These are phyloP conservation scores for Shargacucullia verbasci DNA, from an alignment of 2,888 invertebrate genomes.

Conservation along the genomic window DNA sequence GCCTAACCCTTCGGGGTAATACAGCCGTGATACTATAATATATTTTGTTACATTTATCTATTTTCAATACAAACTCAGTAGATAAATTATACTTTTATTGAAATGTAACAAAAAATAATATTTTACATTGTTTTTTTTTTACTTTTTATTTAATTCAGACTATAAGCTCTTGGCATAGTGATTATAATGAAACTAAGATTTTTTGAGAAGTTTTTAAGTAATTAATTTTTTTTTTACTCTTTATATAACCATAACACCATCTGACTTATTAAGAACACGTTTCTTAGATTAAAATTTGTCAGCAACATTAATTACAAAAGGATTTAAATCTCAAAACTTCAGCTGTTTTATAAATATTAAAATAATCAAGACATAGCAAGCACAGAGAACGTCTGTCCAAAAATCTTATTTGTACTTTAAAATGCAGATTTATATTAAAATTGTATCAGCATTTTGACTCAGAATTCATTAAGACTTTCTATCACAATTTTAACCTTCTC, in stretches of 20 bases:
- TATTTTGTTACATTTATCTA: too few relatives aligned
- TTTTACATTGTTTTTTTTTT: too few relatives aligned
- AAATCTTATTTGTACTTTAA: conserved; percentile 18
- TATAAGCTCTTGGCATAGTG: too few relatives aligned
- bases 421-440: conserved; percentile 16
- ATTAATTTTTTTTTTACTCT: too few relatives aligned
- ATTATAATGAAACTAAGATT: conserved; percentile 13
- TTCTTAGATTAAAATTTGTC: neutral
- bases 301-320: conserved; percentile 26
- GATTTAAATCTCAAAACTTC: conserved; percentile 21
- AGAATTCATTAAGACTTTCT: conserved; percentile 26
- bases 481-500: conserved; percentile 25
- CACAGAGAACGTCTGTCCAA: conserved; percentile 16
- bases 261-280: neutral
- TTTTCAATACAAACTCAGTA: too few relatives aligned
- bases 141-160: too few relatives aligned
- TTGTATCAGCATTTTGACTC: conserved; percentile 26
- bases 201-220: neutral
- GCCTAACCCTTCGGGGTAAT: too few relatives aligned
- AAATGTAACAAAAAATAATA: too few relatives aligned
- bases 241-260: too few relatives aligned
- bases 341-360: conserved; percentile 22
- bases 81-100: too few relatives aligned
- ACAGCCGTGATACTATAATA: too few relatives aligned
- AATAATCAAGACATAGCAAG: conserved; percentile 24